Percentiles rank a stretch among this genome's conserved stretches.
Conservation (phyloP, 2,797 vertebrate genomes). For the Alosa sapidissima region DNA sequence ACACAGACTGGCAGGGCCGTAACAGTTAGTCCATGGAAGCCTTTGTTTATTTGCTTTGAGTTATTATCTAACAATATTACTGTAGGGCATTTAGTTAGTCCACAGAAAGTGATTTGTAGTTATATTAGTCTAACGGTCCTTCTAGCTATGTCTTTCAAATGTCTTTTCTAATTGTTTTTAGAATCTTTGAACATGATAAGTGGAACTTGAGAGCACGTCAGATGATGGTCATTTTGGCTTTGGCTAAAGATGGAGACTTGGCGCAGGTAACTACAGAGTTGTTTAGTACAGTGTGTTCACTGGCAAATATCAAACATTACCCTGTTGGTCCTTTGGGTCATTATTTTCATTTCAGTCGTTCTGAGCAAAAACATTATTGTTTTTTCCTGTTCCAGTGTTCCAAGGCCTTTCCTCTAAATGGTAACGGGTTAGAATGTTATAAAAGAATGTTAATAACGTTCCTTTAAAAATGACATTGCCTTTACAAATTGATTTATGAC, state of each 20-base stretch:
- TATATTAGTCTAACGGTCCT: background rate
- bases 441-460: no score
- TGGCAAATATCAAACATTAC: background rate
- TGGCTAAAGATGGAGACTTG: constrained; percentile 66
- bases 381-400: no score
- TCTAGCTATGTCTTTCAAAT: background rate
- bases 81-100: no score
- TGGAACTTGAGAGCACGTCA: constrained; percentile 72
- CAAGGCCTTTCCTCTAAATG: no score
- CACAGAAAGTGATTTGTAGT: background rate
- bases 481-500: no score
- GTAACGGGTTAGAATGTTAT: no score
- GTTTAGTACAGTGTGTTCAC: background rate
- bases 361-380: no score
- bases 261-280: constrained; percentile 51
- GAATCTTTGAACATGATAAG: constrained; percentile 70
- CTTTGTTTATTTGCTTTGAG: no score
- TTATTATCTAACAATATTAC: no score
- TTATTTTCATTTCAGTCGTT: background rate
- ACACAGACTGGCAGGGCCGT: no score
- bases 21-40: no score
- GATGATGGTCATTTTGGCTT: constrained; percentile 63
- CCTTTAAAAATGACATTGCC: no score
- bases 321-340: background rate
- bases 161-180: constrained; percentile 32